phyloP scores from a whole-genome alignment of 2,888 invertebrate species.

The Agonopterix arenella region DNA sequence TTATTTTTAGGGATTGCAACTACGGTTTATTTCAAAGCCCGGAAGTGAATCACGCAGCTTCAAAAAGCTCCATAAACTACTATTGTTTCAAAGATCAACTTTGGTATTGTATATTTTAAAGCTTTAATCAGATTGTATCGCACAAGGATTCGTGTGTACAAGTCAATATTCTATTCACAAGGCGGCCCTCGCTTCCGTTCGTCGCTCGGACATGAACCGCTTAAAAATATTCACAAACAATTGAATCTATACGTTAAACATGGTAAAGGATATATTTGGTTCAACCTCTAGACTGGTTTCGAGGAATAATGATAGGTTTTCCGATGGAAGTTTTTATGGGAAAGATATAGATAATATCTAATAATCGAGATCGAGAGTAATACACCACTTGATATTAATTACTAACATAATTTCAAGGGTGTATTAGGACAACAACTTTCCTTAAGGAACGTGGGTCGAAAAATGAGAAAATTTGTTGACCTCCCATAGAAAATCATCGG shows the following conservation, averaged over 20 bases:
- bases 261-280: slow-evolving; percentile 25
- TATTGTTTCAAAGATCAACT: too few relatives aligned
- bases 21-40: too few relatives aligned
- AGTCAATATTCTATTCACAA: slow-evolving; percentile 55
- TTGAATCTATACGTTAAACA: slow-evolving; percentile 25
- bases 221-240: slow-evolving; percentile 54
- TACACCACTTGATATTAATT: too few relatives aligned
- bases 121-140: slow-evolving; percentile 20
- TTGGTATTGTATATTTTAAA: slow-evolving; percentile 1
- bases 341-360: background rate
- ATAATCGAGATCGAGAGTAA: too few relatives aligned
- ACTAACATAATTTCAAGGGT: too few relatives aligned
- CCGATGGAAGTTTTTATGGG: background rate
- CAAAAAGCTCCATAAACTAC: too few relatives aligned
- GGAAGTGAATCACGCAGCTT: too few relatives aligned
- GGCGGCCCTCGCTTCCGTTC: slow-evolving; percentile 52
- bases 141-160: slow-evolving; percentile 20
- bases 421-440: too few relatives aligned
- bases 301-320: slow-evolving; percentile 21
- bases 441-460: too few relatives aligned
- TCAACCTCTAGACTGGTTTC: slow-evolving; percentile 38
- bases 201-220: slow-evolving; percentile 51
- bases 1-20: too few relatives aligned
- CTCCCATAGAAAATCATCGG: too few relatives aligned
- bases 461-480: too few relatives aligned